Percentiles rank a stretch among this genome's conserved stretches.
phyloP scores from a whole-genome alignment of 2,888 invertebrate species.

The Stegophylla sp. region DNA sequence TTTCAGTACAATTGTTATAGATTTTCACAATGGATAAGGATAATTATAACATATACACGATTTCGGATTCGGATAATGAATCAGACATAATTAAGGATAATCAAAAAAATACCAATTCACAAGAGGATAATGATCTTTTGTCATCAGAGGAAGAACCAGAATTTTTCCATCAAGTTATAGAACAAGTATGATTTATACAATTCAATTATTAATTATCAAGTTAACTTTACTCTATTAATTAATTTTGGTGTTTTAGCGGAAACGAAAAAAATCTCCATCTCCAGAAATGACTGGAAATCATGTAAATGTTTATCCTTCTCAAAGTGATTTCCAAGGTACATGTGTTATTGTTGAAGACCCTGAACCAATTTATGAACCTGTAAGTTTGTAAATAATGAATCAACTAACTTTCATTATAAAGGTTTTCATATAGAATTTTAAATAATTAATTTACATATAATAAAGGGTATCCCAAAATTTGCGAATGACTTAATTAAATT shows the following conservation, averaged over 20 bases:
- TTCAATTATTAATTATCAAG: not conserved
- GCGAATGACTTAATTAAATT: no score
- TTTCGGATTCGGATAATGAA: slow-evolving; percentile 46
- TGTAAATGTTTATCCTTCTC: not conserved
- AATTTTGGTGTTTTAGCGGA: slow-evolving; percentile 14
- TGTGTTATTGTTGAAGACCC: not conserved
- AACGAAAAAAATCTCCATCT: slow-evolving; percentile 22
- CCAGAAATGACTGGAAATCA: not conserved
- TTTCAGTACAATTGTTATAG: not conserved
- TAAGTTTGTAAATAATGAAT: not conserved
- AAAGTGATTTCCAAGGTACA: not conserved
- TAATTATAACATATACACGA: slow-evolving; percentile 17
- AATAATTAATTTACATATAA: no score
- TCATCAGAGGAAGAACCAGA: slow-evolving; percentile 36
- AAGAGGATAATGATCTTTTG: not conserved
- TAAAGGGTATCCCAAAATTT: no score
- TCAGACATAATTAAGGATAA: not conserved
- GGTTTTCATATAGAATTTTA: no score
- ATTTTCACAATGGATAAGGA: slow-evolving; percentile 1
- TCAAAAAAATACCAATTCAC: not conserved
- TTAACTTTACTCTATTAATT: not conserved
- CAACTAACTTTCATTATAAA: no score
- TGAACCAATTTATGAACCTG: not conserved
- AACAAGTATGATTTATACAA: slow-evolving; percentile 11
- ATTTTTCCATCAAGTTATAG: slow-evolving; percentile 31